Conservation (phyloP, 2,888 invertebrate species). For the Hecatera dysodea region DNA sequence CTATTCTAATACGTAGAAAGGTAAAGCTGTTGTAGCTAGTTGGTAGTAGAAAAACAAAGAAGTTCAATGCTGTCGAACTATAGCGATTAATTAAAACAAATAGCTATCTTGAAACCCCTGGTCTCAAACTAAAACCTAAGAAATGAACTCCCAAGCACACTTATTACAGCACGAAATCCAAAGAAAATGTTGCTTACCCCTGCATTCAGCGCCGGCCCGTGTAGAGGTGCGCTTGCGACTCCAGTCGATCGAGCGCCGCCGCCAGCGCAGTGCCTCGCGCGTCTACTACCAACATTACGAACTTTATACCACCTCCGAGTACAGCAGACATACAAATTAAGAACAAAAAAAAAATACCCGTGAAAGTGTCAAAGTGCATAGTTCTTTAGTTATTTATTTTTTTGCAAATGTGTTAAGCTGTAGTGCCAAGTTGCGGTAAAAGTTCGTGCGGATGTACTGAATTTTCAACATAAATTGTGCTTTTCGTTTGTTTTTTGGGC, state of each 20-base stretch:
- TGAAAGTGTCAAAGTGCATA: conserved; percentile 75
- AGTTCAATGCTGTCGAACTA: no score
- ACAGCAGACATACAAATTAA: conserved; percentile 63
- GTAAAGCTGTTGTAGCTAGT: not conserved
- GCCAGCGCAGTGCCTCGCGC: conserved; percentile 79
- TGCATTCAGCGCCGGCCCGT: conserved; percentile 76
- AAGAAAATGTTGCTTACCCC: conserved; percentile 78
- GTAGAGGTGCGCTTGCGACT: conserved; percentile 84
- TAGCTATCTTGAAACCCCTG: not conserved
- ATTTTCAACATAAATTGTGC: conserved; percentile 69
- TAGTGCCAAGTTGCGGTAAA: conserved; percentile 84
- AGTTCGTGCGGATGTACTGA: conserved; percentile 80
- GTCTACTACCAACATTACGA: conserved; percentile 76
- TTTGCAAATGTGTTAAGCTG: conserved; percentile 74
- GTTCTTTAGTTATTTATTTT: conserved; percentile 54
- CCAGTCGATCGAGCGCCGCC: conserved; percentile 86
- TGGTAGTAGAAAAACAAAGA: not conserved
- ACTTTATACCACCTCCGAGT: conserved; percentile 76
- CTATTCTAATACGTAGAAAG: not conserved
- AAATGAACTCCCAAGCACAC: not conserved
- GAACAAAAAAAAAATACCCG: conserved; percentile 61
- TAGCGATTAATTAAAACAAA: not conserved
- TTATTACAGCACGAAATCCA: not conserved
- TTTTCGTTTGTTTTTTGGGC: conserved; percentile 52
- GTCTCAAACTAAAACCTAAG: not conserved